A percentile compares a stretch with the other conserved stretches of the same genome.
Conservation (phyloP, 1,140 invertebrate genomes). For the Drosophila kanapiae region DNA sequence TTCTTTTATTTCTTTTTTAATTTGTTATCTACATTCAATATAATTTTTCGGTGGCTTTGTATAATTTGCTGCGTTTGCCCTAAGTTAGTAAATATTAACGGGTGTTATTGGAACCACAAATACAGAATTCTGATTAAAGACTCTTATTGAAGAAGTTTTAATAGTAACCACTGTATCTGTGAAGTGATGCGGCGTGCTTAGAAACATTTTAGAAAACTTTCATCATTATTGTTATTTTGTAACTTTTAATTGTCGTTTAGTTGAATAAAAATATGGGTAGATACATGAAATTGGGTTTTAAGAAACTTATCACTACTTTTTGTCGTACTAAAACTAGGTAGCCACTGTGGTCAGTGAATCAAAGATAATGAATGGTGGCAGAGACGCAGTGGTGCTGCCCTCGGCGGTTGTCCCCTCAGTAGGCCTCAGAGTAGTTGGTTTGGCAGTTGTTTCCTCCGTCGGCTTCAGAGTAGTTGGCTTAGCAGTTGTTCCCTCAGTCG, state of each 20-base stretch:
- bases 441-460: too few species aligned
- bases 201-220: too few species aligned
- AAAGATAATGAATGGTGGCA: conserved; percentile 50
- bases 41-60: background rate
- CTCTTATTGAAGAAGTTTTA: too few species aligned
- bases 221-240: background rate
- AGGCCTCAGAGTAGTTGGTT: too few species aligned
- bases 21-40: background rate
- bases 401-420: background rate
- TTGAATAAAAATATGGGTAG: background rate
- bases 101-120: too few species aligned
- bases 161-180: too few species aligned
- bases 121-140: too few species aligned
- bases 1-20: background rate
- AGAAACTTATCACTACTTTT: background rate
- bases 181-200: too few species aligned
- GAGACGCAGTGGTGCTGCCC: conserved; percentile 16
- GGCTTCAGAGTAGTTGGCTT: too few species aligned
- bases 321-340: background rate
- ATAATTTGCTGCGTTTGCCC: too few species aligned
- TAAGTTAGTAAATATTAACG: too few species aligned
- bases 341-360: background rate
- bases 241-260: background rate
- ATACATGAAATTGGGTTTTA: background rate
- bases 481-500: too few species aligned